Percentiles rank a stretch among this genome's conserved stretches.
Conservation (phyloP, 1,140 invertebrate species). For the Luehdorfia chinensis region DNA sequence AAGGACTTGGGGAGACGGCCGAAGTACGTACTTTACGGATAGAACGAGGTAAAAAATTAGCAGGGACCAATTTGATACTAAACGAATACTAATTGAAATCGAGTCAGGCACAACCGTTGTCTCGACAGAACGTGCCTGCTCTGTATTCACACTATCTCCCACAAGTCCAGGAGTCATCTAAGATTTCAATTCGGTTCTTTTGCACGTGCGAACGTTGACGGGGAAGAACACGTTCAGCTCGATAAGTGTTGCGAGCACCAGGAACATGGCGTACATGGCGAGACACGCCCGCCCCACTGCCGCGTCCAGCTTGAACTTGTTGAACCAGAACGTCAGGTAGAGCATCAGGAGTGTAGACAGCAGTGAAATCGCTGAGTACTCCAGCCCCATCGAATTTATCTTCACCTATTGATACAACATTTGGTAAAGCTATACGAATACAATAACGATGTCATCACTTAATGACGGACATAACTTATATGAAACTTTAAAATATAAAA, state of each 20-base stretch:
- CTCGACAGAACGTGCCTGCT: slow-evolving; percentile 6
- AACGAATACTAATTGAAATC: background rate
- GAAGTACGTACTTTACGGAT: slow-evolving; percentile 6
- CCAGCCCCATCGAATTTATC: slow-evolving; percentile 88
- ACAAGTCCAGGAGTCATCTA: slow-evolving; percentile 31
- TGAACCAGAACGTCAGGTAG: slow-evolving; percentile 87
- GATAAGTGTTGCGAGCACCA: slow-evolving; percentile 89
- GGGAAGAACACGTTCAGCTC: slow-evolving; percentile 94
- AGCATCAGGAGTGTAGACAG: slow-evolving; percentile 89
- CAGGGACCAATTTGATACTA: background rate
- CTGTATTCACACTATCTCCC: slow-evolving; percentile 9
- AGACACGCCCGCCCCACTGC: slow-evolving; percentile 88
- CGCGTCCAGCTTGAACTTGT: slow-evolving; percentile 89
- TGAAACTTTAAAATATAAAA: too few species aligned
- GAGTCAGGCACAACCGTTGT: slow-evolving; percentile 5
- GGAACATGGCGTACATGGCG: slow-evolving; percentile 89
- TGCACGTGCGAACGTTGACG: slow-evolving; percentile 90
- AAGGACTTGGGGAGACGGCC: background rate
- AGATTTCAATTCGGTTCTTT: slow-evolving; percentile 58
- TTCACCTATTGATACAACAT: slow-evolving; percentile 62
- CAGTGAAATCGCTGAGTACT: slow-evolving; percentile 90
- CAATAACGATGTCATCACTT: background rate
- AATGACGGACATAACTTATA: too few species aligned
- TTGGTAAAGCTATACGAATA: slow-evolving; percentile 3
- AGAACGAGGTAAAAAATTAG: background rate